Conservation (phyloP, 2,797 vertebrate species). For the Calcarius lapponicus region DNA sequence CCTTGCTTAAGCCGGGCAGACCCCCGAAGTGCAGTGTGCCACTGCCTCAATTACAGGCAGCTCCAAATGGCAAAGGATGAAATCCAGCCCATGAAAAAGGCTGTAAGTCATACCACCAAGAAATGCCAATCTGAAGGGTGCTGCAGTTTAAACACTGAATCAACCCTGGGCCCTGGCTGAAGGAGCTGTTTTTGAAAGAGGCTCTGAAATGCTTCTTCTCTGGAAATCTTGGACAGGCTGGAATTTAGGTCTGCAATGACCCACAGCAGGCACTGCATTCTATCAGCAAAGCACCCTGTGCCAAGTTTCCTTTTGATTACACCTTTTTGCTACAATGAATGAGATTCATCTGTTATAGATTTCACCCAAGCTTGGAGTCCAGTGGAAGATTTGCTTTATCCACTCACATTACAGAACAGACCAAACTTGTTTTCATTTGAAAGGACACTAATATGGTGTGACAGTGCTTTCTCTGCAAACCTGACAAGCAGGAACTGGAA, state of each 20-base stretch:
- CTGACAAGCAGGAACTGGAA: background rate
- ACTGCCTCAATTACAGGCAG: background rate
- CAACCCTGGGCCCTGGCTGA: background rate
- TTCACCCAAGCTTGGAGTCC: background rate
- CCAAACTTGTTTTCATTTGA: background rate
- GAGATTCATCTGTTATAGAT: background rate
- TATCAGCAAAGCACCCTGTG: background rate
- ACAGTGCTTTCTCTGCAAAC: background rate
- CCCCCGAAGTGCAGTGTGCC: background rate
- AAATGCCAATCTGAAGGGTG: background rate
- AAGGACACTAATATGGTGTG: background rate
- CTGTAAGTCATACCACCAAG: background rate
- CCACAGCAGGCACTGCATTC: background rate
- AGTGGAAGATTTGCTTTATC: background rate
- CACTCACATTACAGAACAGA: constrained; percentile 5
- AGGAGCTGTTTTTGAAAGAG: background rate
- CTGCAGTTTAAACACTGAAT: background rate
- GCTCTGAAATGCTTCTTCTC: background rate
- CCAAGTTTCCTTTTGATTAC: background rate
- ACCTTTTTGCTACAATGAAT: background rate
- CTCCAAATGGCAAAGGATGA: background rate
- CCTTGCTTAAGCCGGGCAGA: background rate
- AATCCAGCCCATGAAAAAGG: background rate
- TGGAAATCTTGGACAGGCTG: background rate
- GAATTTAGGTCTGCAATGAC: background rate